Evolutionary conservation across 2,888 invertebrate species (phyloP).

Genomic region (Aleiodes alternator): DNA sequence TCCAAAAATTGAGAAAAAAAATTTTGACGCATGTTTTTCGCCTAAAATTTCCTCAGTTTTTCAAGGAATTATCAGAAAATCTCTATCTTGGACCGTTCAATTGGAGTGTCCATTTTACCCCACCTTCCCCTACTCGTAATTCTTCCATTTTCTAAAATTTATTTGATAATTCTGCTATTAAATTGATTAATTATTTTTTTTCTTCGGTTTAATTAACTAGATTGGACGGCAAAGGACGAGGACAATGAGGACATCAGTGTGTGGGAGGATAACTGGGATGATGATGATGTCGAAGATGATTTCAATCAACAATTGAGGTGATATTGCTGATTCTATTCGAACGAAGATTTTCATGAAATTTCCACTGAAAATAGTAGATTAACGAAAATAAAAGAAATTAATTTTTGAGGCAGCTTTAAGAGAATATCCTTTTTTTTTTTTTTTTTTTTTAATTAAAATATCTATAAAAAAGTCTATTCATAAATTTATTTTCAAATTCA

Average conservation of each 20-base stretch:
- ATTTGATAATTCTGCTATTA: not conserved
- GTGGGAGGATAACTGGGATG: constrained; percentile 99
- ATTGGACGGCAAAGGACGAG: constrained; percentile 90
- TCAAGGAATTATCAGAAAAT: no score
- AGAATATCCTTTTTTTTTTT: no score
- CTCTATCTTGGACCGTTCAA: no score
- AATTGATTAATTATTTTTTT: not conserved
- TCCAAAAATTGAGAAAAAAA: no score
- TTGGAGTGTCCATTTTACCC: no score
- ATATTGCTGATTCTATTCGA: not conserved
- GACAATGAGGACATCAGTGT: constrained; percentile 97
- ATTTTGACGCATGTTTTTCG: no score
- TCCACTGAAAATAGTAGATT: constrained; percentile 14
- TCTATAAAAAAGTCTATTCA: no score
- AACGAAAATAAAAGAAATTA: constrained; percentile 27
- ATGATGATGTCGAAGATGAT: constrained; percentile 98
- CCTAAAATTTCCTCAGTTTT: no score
- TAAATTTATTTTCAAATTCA: no score
- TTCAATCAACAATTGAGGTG: constrained; percentile 96
- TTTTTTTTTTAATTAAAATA: no score
- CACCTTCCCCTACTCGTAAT: no score
- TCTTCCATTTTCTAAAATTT: no score
- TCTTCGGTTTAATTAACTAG: constrained; percentile 74
- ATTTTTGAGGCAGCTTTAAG: not conserved
- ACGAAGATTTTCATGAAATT: constrained; percentile 11